Evolutionary conservation across 2,797 vertebrate genomes (phyloP), one percentile per base, ranked within the genome.

Genomic region (Ambastaia sidthimunki): DNA sequence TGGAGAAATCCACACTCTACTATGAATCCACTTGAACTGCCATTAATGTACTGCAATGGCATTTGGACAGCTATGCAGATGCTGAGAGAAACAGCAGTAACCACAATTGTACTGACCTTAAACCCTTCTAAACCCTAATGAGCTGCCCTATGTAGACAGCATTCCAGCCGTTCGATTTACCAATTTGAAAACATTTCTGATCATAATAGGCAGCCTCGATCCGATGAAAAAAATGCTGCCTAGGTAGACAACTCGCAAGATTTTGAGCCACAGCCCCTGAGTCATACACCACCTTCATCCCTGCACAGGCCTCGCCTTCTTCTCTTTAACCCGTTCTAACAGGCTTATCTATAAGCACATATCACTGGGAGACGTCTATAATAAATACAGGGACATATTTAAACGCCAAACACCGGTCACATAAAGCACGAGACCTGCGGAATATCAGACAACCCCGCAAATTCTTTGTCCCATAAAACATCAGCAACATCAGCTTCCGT

Each of bases 401-500:
- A 18, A 13, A n/a, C 15, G 11, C 4, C 47, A 60, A 70, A 60
- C 7, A 31, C 13, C 2, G 11, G 9, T n/a, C 15, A 12, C 16
- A 52, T 0, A 21, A 7, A 31, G 12, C 7, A 9, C 3, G 41
- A n/a, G 16, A 63, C 41, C 13, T 15, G 28, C 25, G 23, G 66
- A 72, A 44, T 19, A 47, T 1, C n/a, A 73, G 34, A 73, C 11
- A 59, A 71, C 50, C 18, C 3, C 25, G 48, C 7, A 31, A 57
- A 73, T 48, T 31, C 70, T 80, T 73, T 79, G 77, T 80, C 77
- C 70, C 77, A 48, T 66, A 21, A 80, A 65, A 80, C 69, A 73
- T 57, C 77, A 44, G 34, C 23, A 31, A n/a, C 31, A 77, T 37
- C 67, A 71, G 77, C 77, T 80, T 80, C 70, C 77, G 77, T 80